A percentile compares a stretch with the other conserved stretches of the same genome.
phyloP scores from a whole-genome alignment of 2,113 vertebrate species.

The Tachycineta bicolor region DNA sequence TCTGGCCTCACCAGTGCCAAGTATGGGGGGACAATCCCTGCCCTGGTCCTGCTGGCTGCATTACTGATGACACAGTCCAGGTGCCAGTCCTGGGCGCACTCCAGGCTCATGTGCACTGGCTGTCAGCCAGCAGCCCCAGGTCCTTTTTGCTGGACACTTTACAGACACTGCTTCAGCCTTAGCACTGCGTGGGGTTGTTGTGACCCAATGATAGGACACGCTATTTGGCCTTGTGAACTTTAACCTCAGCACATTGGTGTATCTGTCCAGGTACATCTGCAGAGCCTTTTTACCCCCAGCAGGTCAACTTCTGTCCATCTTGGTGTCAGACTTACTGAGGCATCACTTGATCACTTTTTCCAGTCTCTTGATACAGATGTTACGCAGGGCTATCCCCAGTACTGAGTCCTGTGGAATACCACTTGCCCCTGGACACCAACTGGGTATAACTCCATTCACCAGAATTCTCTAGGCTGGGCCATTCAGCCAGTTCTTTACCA shows the following conservation, averaged over 20 bases:
- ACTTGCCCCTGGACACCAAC: fast-evolving
- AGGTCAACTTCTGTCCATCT: neutral
- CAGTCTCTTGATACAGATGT: neutral
- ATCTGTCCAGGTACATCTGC: neutral
- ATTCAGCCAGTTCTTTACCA: neutral
- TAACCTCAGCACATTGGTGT: neutral
- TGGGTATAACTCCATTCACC: neutral
- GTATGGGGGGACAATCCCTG: neutral
- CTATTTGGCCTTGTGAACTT: neutral
- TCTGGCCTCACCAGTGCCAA: neutral
- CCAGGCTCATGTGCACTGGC: neutral
- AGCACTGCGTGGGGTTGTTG: neutral
- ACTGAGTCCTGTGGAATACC: neutral
- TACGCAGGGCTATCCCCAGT: neutral
- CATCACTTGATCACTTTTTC: neutral
- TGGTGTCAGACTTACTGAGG: neutral
- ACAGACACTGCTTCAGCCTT: too few species aligned
- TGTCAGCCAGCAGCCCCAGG: neutral
- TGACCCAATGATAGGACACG: neutral
- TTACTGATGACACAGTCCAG: neutral
- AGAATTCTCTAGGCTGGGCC: neutral
- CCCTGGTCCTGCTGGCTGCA: neutral
- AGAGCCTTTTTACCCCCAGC: neutral
- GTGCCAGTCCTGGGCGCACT: neutral
- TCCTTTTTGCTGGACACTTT: neutral